phyloP scores from a whole-genome alignment of 1,140 invertebrate species.

The Rhysida immarginata region DNA sequence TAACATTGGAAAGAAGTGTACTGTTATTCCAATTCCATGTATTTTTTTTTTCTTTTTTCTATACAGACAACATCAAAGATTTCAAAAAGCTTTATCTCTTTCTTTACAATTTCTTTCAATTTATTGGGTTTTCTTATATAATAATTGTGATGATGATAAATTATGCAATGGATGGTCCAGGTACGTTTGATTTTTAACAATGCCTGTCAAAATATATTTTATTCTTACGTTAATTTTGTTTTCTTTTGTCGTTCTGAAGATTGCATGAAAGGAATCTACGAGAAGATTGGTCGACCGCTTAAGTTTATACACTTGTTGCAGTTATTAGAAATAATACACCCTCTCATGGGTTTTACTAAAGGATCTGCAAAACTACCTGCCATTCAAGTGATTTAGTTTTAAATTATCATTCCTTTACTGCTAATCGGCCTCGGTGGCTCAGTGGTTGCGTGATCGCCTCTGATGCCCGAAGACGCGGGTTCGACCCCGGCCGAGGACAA shows the following conservation, averaged over 20 bases:
- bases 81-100: slow-evolving; percentile 59
- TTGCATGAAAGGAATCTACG: not conserved
- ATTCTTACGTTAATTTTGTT: not conserved
- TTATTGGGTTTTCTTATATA: slow-evolving; percentile 69
- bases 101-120: slow-evolving; percentile 81
- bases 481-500: no score
- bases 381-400: no score
- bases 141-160: slow-evolving; percentile 52
- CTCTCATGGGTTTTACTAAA: not conserved
- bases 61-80: not conserved
- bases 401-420: no score
- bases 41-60: not conserved
- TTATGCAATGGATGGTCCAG: slow-evolving; percentile 53
- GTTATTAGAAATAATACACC: not conserved
- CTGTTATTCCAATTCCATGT: no score
- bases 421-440: no score
- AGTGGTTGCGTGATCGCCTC: no score
- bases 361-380: not conserved
- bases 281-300: not conserved
- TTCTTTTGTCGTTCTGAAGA: not conserved
- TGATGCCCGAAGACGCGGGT: no score
- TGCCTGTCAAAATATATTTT: not conserved
- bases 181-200: slow-evolving; percentile 29
- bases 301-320: not conserved
- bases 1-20: no score